Conservation (phyloP, 1,140 invertebrate species). For the Diprion similis region DNA sequence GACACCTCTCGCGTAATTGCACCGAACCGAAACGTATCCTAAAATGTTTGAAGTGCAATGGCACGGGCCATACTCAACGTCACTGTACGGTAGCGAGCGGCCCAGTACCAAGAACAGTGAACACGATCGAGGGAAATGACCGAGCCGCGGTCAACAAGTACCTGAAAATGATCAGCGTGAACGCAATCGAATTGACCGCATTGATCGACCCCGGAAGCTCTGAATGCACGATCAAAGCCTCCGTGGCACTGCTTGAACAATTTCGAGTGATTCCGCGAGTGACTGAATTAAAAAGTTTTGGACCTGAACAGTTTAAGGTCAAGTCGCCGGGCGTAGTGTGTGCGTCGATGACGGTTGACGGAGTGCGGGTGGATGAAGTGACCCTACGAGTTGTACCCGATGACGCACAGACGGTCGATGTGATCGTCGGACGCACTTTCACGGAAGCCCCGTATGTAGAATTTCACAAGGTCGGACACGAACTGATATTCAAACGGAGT, state of each 20-base stretch:
- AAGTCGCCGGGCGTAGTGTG: conserved; percentile 7
- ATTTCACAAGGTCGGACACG: conserved; percentile 15
- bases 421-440: conserved; percentile 10
- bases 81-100: conserved; percentile 10
- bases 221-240: conserved; percentile 13
- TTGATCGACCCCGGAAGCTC: conserved; percentile 21
- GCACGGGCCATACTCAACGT: conserved; percentile 1
- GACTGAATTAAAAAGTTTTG: conserved; percentile 16
- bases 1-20: conserved; percentile 14
- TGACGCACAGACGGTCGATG: not conserved
- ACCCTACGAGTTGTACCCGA: conserved; percentile 12
- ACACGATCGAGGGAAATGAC: not conserved
- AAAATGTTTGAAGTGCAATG: not conserved
- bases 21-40: not conserved
- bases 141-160: conserved; percentile 5
- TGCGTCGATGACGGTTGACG: conserved; percentile 10
- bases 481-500: conserved; percentile 1
- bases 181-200: conserved; percentile 13
- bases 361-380: conserved; percentile 2
- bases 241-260: conserved; percentile 13
- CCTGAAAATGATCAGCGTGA: conserved; percentile 15
- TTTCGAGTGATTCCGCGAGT: conserved; percentile 2
- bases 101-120: too few species aligned
- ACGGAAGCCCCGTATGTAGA: conserved; percentile 5
- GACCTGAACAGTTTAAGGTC: conserved; percentile 8